Percentiles rank a stretch among this genome's conserved stretches.
These are phyloP conservation scores for Muscina levida DNA, from an alignment of 2,888 invertebrate genomes.

Conservation along the genomic window DNA sequence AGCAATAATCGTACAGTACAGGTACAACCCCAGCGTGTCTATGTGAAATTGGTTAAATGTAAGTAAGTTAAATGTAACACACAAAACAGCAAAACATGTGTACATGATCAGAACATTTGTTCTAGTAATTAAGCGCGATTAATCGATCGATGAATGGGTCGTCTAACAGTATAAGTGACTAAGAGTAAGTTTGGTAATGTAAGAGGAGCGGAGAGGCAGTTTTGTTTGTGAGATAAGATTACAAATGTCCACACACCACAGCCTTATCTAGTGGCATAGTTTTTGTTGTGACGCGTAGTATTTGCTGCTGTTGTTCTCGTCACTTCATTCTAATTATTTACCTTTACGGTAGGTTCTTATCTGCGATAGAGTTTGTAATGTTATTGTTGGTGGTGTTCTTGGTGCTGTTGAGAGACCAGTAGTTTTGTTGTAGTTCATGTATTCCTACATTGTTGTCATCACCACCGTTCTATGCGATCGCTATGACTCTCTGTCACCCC, in stretches of 20 bases:
- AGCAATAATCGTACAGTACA: slow-evolving; percentile 81
- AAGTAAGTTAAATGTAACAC: slow-evolving; percentile 71
- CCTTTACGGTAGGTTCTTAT: slow-evolving; percentile 30
- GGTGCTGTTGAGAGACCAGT: too few species aligned
- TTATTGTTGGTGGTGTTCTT: slow-evolving; percentile 30
- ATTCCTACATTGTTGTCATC: slow-evolving; percentile 27
- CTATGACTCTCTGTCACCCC: not conserved
- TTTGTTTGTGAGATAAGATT: slow-evolving; percentile 46
- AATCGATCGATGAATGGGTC: not conserved
- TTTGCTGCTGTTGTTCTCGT: slow-evolving; percentile 19
- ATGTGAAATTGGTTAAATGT: slow-evolving; percentile 84
- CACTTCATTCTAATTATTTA: too few species aligned
- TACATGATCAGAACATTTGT: slow-evolving; percentile 5
- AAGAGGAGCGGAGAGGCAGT: not conserved
- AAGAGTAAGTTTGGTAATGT: not conserved
- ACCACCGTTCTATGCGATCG: not conserved
- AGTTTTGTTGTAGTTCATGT: slow-evolving; percentile 37
- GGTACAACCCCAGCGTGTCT: slow-evolving; percentile 84
- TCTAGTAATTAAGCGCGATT: not conserved
- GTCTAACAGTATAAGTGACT: not conserved
- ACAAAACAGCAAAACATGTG: too few species aligned
- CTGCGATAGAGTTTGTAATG: slow-evolving; percentile 39
- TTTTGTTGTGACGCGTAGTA: slow-evolving; percentile 59
- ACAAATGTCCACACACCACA: slow-evolving; percentile 29
- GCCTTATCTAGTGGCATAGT: slow-evolving; percentile 65